These are phyloP conservation scores for Phrynosoma blainvillii DNA, from an alignment of 2,113 vertebrate species.

Conservation along the genomic window DNA sequence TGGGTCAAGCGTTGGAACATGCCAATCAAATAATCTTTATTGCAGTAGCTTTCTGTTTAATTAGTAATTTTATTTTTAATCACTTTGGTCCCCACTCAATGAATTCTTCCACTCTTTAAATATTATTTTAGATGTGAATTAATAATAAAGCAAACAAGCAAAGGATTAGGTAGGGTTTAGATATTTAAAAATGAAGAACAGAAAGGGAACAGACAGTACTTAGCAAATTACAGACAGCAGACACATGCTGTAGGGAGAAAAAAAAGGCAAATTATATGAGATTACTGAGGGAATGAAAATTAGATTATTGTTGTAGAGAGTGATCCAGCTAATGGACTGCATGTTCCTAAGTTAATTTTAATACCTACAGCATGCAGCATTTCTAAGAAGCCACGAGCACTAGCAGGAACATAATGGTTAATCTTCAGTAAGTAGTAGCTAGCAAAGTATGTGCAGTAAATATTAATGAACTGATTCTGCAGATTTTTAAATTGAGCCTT, in stretches of 20 bases:
- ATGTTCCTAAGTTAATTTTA: conserved; percentile 35
- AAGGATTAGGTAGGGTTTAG: background rate
- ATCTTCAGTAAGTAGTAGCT: conserved; percentile 21
- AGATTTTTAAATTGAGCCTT: conserved; percentile 16
- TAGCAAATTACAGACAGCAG: fast-evolving
- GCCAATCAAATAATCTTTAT: background rate
- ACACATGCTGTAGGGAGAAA: background rate
- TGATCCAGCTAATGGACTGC: conserved; percentile 22
- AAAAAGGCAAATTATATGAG: background rate
- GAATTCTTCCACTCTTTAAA: background rate
- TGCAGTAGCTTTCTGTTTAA: background rate
- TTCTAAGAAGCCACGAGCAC: background rate
- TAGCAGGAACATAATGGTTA: background rate
- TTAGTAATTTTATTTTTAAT: conserved; percentile 15
- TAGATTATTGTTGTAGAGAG: conserved; percentile 28
- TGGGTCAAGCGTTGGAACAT: background rate
- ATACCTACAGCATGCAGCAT: conserved; percentile 37
- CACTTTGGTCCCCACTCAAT: background rate
- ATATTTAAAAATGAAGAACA: background rate
- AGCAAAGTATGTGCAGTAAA: conserved; percentile 23
- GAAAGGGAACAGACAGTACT: background rate
- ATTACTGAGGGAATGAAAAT: conserved; percentile 48
- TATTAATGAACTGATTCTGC: conserved; percentile 31
- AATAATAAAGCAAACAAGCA: conserved; percentile 13
- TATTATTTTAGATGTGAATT: background rate